Evolutionary conservation across 2,113 vertebrate species (phyloP).

Genomic region (Pitta sordida): DNA sequence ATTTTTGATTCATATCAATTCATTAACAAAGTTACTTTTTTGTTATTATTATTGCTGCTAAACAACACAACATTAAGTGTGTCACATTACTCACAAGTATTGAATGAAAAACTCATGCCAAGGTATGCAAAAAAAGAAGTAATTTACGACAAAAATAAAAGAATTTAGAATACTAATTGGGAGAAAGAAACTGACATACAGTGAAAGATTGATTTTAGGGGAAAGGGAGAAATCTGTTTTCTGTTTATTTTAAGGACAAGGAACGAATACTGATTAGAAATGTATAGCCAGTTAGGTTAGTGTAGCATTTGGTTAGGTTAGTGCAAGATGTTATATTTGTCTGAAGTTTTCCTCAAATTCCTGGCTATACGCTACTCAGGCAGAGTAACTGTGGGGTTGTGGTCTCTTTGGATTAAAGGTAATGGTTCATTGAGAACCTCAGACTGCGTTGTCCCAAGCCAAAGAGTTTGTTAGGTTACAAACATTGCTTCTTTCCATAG

Average conservation of each 20-base stretch:
- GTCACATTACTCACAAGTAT: conserved; percentile 70
- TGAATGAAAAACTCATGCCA: conserved; percentile 73
- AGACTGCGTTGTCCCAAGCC: background rate
- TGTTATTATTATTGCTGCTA: conserved; percentile 56
- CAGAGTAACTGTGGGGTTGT: background rate
- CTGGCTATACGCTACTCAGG: background rate
- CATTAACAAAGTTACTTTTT: conserved; percentile 80
- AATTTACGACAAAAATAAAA: conserved; percentile 76
- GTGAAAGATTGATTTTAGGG: conserved; percentile 76
- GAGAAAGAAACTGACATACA: conserved; percentile 72
- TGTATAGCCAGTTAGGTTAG: conserved; percentile 42
- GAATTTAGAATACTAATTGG: conserved; percentile 79
- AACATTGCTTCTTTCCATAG: background rate
- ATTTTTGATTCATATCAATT: conserved; percentile 80
- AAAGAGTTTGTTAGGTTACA: background rate
- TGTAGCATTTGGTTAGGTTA: conserved; percentile 64
- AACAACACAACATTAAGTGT: conserved; percentile 59
- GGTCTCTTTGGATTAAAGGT: background rate
- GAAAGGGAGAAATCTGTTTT: conserved; percentile 78
- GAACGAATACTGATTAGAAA: conserved; percentile 77
- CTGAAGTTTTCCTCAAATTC: conserved; percentile 37
- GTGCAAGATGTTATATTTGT: conserved; percentile 42
- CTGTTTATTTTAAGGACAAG: conserved; percentile 77
- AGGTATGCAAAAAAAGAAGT: conserved; percentile 67
- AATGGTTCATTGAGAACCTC: background rate